Percentiles rank a stretch among this genome's conserved stretches.
Conservation (phyloP, 2,113 vertebrate species). For the Cercopithecus mona region DNA sequence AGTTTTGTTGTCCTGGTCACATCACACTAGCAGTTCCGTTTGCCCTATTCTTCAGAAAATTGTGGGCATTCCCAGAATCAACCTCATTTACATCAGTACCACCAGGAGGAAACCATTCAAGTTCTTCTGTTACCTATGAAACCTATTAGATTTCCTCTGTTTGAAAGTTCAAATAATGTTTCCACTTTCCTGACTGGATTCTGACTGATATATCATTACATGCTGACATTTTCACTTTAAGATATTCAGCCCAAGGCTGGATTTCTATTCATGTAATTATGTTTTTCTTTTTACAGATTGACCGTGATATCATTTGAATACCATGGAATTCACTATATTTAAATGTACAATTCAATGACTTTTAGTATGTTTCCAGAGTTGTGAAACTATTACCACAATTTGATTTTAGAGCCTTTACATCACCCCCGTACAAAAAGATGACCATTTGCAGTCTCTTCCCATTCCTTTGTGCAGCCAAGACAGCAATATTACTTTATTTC, state of each 20-base stretch:
- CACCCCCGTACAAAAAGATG: not conserved
- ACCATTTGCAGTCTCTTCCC: not conserved
- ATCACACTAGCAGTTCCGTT: not conserved
- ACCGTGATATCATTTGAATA: not conserved
- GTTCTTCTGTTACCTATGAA: not conserved
- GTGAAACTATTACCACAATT: not conserved
- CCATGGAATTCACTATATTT: not conserved
- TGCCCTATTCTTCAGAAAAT: not conserved
- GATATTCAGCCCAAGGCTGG: not conserved
- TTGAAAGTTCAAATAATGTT: not conserved
- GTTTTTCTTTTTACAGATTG: not conserved
- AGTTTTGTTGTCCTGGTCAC: not conserved
- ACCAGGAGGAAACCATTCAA: too few species aligned
- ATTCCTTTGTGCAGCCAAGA: not conserved
- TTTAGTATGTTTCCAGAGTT: not conserved
- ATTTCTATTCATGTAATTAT: not conserved
- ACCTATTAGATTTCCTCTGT: not conserved
- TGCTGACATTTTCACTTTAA: not conserved
- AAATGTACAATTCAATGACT: not conserved
- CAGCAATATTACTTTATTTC: not conserved
- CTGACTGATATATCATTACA: not conserved
- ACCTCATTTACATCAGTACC: not conserved
- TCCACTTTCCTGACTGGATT: not conserved
- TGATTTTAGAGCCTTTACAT: not conserved
- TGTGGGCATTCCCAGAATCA: not conserved